Evolutionary conservation across 37 sponge, comb jelly and placozoan genomes (phyloP).

Genomic region (Axinella damicornis): DNA sequence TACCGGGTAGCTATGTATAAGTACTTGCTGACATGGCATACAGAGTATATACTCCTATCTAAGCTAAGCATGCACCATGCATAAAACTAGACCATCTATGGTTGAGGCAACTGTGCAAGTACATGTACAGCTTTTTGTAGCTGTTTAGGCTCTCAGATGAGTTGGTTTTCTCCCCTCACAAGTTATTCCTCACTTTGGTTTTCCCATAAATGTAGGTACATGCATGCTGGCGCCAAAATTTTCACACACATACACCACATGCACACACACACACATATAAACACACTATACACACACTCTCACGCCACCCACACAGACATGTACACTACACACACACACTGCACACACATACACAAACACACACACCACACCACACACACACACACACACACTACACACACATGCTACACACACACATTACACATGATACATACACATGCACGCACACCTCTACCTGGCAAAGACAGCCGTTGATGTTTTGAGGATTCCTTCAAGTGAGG

Average conservation of each 20-base stretch:
- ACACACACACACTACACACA: slow-evolving; percentile 36
- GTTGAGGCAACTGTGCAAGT: no score
- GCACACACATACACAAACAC: slow-evolving; percentile 10
- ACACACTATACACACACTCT: slow-evolving; percentile 27
- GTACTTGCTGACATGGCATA: no score
- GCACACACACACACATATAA: slow-evolving; percentile 9
- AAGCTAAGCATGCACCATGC: no score
- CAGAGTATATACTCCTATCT: no score
- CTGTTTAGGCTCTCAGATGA: no score
- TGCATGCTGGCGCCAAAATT: no score
- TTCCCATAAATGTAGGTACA: no score
- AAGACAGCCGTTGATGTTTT: neutral
- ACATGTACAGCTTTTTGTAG: no score
- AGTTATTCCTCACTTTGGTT: no score
- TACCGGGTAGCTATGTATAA: no score
- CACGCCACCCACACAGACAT: slow-evolving; percentile 26
- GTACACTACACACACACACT: slow-evolving; percentile 11
- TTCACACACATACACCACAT: neutral
- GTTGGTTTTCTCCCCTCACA: no score
- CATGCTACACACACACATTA: slow-evolving; percentile 24
- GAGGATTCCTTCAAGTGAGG: slow-evolving; percentile 74
- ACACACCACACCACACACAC: slow-evolving; percentile 37
- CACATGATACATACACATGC: slow-evolving; percentile 51
- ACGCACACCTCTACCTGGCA: slow-evolving; percentile 28
- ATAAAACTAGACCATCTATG: no score